Percentiles rank a stretch among this genome's conserved stretches.
Conservation (phyloP, 2,797 vertebrate genomes). For the Molossus alvarezi region DNA sequence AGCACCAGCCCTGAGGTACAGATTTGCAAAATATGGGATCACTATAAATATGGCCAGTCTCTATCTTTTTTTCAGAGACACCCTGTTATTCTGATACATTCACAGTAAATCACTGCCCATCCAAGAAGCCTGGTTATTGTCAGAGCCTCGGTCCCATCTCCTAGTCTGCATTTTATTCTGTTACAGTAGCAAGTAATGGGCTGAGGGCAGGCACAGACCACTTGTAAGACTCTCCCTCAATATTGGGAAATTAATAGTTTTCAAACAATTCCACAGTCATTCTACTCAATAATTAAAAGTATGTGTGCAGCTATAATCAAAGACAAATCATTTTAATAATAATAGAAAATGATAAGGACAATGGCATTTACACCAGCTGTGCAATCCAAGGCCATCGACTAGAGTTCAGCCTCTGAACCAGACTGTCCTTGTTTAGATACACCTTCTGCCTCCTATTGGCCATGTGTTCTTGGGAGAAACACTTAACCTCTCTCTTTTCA, state of each 20-base stretch:
- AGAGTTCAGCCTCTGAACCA: background rate
- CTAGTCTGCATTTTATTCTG: background rate
- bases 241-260: background rate
- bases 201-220: background rate
- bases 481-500: background rate
- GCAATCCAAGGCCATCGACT: background rate
- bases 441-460: background rate
- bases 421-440: background rate
- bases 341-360: background rate
- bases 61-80: background rate
- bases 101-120: background rate
- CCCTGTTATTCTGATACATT: background rate
- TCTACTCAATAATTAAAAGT: background rate
- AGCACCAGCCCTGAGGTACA: background rate
- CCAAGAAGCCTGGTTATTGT: background rate
- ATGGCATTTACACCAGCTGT: background rate
- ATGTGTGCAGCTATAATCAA: background rate
- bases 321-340: background rate
- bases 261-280: background rate
- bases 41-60: background rate
- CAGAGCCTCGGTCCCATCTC: background rate
- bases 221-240: background rate
- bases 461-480: background rate
- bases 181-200: background rate
- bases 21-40: background rate